phyloP scores from a whole-genome alignment of 2,113 vertebrate genomes.

The Peucedramus taeniatus region DNA sequence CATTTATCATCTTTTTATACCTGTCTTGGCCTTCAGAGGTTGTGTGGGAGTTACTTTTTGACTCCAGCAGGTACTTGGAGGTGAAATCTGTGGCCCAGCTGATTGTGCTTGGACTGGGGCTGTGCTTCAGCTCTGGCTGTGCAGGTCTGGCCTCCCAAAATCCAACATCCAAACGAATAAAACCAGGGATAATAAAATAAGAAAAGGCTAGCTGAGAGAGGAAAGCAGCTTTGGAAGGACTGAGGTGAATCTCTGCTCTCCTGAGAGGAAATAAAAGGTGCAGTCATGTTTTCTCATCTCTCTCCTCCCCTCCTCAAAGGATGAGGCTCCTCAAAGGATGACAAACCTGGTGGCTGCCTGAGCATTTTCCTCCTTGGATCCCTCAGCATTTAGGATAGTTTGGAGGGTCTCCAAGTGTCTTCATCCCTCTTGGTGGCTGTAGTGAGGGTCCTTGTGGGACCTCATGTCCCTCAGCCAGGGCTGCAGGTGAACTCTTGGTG shows the following conservation, averaged over 20 bases:
- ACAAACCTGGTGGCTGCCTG: not conserved
- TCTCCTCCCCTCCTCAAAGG: fast-evolving
- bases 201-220: not conserved
- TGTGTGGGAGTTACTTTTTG: not conserved
- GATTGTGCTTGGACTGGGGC: not conserved
- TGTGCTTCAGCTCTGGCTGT: not conserved
- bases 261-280: not conserved
- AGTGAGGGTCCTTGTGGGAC: not conserved
- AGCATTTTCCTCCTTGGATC: not conserved
- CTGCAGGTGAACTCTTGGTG: not conserved
- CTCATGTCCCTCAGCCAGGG: not conserved
- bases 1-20: not conserved
- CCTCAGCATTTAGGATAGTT: not conserved
- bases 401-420: not conserved
- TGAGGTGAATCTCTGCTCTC: not conserved
- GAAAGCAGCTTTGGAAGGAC: not conserved
- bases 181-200: not conserved
- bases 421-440: not conserved
- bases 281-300: not conserved
- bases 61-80: not conserved
- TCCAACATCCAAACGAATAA: not conserved
- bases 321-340: not conserved
- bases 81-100: not conserved
- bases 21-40: not conserved
- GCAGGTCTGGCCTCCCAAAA: not conserved